phyloP scores from a whole-genome alignment of 2,888 invertebrate genomes.

The Antheraea yamamai region DNA sequence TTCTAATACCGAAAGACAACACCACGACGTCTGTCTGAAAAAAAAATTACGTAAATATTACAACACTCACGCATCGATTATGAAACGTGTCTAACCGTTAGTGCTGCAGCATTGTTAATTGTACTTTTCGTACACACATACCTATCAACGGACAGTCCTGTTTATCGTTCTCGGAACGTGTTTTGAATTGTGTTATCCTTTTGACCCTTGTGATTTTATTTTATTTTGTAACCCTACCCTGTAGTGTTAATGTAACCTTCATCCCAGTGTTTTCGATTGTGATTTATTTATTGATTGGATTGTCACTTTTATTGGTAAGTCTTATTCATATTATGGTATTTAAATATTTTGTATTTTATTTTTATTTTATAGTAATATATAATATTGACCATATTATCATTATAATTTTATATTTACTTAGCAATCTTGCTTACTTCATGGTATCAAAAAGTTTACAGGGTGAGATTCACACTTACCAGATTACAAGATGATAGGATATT shows the following conservation, averaged over 20 bases:
- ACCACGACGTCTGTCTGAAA: slow-evolving; percentile 69
- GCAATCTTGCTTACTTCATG: not conserved
- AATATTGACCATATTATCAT: not conserved
- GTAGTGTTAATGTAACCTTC: slow-evolving; percentile 57
- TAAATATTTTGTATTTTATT: not conserved
- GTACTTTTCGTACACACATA: slow-evolving; percentile 1
- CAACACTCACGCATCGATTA: slow-evolving; percentile 76
- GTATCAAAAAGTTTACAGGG: not conserved
- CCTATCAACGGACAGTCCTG: slow-evolving; percentile 38
- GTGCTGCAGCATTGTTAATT: slow-evolving; percentile 40
- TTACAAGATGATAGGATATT: not conserved
- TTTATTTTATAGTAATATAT: not conserved
- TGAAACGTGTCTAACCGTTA: slow-evolving; percentile 62
- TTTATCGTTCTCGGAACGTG: slow-evolving; percentile 46
- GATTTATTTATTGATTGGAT: slow-evolving; percentile 73
- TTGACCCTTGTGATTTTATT: slow-evolving; percentile 75
- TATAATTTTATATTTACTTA: not conserved
- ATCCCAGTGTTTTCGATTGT: slow-evolving; percentile 69
- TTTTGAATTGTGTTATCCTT: slow-evolving; percentile 66
- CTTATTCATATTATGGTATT: slow-evolving; percentile 3
- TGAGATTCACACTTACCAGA: not conserved
- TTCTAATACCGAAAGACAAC: slow-evolving; percentile 44
- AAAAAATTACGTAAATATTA: slow-evolving; percentile 80
- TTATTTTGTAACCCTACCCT: slow-evolving; percentile 62
- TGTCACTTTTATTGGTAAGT: slow-evolving; percentile 72